Percentiles rank a stretch among this genome's conserved stretches.
phyloP scores from a whole-genome alignment of 2,113 vertebrate genomes.

The Tragelaphus imberbis region DNA sequence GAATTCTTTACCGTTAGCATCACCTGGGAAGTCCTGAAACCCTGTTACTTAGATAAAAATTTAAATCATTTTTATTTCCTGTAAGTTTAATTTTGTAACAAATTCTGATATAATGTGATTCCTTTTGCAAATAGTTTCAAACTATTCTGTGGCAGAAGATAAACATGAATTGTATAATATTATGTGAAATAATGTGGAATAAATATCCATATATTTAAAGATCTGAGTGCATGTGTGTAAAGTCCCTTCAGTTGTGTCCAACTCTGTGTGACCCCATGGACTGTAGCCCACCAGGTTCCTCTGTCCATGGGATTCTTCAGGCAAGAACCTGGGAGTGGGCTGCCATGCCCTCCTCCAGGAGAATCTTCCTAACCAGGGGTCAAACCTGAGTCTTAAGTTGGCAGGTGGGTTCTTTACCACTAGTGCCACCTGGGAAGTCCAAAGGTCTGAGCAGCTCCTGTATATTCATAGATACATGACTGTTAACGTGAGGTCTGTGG shows the following conservation, averaged over 20 bases:
- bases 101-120: neutral
- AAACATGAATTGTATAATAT: neutral
- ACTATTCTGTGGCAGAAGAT: neutral
- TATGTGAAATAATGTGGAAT: neutral
- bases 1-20: neutral
- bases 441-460: neutral
- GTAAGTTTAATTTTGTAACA: neutral
- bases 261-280: neutral
- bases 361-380: neutral
- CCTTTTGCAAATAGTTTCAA: neutral
- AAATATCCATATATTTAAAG: neutral
- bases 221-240: neutral
- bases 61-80: neutral
- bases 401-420: neutral
- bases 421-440: neutral
- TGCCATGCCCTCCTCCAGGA: neutral
- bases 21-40: neutral
- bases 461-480: neutral
- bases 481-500: neutral
- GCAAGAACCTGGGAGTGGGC: neutral
- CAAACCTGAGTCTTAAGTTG: neutral
- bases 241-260: neutral
- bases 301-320: neutral
- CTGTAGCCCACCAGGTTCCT: neutral
- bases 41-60: neutral